Conservation (phyloP, 2,113 vertebrate genomes). For the Atrichornis clamosus region DNA sequence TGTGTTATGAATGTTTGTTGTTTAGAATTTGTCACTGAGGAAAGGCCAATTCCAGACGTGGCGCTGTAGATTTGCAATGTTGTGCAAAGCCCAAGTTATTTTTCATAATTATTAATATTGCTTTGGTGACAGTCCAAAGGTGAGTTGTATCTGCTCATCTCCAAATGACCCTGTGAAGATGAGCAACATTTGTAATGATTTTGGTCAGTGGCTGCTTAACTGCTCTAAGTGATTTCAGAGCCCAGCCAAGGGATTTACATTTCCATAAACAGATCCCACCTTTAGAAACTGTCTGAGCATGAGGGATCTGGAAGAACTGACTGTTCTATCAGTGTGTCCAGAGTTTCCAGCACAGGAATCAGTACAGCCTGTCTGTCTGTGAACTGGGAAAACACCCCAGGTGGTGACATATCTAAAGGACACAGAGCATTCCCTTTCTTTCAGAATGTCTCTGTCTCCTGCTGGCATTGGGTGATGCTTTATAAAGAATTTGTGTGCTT, state of each 20-base stretch:
- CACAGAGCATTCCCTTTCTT: not conserved
- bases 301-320: not conserved
- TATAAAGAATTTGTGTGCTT: not conserved
- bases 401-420: not conserved
- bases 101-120: constrained; percentile 34
- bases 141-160: not conserved
- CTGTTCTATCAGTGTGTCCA: not conserved
- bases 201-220: not conserved
- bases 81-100: not conserved
- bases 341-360: not conserved
- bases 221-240: not conserved
- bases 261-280: not conserved
- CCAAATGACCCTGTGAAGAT: constrained; percentile 12
- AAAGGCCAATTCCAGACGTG: not conserved
- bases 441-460: not conserved
- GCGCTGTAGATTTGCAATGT: not conserved
- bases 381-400: not conserved
- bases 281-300: not conserved
- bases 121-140: constrained; percentile 24
- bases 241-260: not conserved
- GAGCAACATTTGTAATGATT: not conserved
- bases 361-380: not conserved
- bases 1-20: not conserved
- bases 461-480: not conserved
- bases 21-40: not conserved